Evolutionary conservation across 2,888 invertebrate genomes (phyloP).

Genomic region (Acronicta psi): DNA sequence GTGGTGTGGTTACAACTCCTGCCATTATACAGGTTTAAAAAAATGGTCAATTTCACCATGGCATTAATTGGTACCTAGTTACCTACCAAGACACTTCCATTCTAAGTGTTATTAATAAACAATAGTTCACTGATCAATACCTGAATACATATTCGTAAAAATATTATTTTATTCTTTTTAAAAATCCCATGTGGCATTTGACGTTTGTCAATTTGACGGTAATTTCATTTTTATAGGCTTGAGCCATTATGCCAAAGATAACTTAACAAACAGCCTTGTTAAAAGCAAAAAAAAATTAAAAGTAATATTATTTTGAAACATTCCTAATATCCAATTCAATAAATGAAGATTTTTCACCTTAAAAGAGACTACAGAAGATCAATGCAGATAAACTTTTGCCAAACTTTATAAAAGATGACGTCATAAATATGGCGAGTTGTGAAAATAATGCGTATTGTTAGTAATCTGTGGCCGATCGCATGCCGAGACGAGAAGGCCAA

Average conservation of each 20-base stretch:
- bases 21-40: conserved; percentile 19
- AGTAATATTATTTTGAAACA: not conserved
- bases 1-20: conserved; percentile 10
- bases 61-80: conserved; percentile 23
- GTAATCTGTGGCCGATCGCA: conserved; percentile 55
- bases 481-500: conserved; percentile 69
- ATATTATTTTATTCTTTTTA: conserved; percentile 13
- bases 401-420: conserved; percentile 41
- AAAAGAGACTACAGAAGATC: conserved; percentile 1
- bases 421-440: conserved; percentile 42
- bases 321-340: not conserved
- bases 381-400: conserved; percentile 45
- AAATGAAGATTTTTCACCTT: not conserved
- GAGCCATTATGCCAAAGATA: conserved; percentile 21
- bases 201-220: conserved; percentile 35
- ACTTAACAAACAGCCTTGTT: conserved; percentile 22
- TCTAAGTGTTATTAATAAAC: conserved; percentile 22
- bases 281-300: not conserved
- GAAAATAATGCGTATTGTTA: conserved; percentile 53
- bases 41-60: conserved; percentile 15
- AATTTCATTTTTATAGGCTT: conserved; percentile 17
- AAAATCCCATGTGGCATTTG: conserved; percentile 23
- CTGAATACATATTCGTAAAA: conserved; percentile 13
- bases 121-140: conserved; percentile 23
- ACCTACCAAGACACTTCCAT: conserved; percentile 25